A percentile compares a stretch with the other conserved stretches of the same genome.
These are phyloP conservation scores for Gonioctena quinquepunctata DNA, from an alignment of 1,140 invertebrate species.

Conservation along the genomic window DNA sequence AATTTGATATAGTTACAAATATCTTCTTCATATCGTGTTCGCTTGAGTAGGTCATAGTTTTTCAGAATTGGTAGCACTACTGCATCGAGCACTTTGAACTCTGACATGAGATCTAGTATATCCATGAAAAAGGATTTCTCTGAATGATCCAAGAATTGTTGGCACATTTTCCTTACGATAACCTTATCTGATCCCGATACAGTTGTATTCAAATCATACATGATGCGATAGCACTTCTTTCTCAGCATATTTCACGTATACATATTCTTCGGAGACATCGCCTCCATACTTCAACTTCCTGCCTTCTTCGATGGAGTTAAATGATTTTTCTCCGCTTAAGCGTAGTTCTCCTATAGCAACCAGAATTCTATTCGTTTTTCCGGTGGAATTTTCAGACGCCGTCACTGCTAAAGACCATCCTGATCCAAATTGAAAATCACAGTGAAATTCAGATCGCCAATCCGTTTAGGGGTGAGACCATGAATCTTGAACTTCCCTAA, in stretches of 20 bases:
- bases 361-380: background rate
- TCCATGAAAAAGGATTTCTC: background rate
- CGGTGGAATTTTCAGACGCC: background rate
- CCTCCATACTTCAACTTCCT: background rate
- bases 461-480: background rate
- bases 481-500: conserved; percentile 14
- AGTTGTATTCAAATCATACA: background rate
- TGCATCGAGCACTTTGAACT: background rate
- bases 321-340: background rate
- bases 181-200: background rate
- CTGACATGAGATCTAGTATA: background rate
- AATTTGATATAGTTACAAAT: too few relatives aligned
- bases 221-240: background rate
- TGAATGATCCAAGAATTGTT: background rate
- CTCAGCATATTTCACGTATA: background rate
- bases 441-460: conserved; percentile 10
- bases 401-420: conserved; percentile 16
- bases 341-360: background rate
- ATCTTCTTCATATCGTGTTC: background rate
- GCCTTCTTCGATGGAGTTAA: conserved; percentile 3
- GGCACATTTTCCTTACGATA: background rate
- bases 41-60: background rate
- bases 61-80: background rate
- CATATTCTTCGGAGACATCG: conserved; percentile 2
- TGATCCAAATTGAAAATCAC: background rate